A percentile compares a stretch with the other conserved stretches of the same genome.
Conservation (phyloP, 2,113 vertebrate genomes). For the Notarius lentiginosus region DNA sequence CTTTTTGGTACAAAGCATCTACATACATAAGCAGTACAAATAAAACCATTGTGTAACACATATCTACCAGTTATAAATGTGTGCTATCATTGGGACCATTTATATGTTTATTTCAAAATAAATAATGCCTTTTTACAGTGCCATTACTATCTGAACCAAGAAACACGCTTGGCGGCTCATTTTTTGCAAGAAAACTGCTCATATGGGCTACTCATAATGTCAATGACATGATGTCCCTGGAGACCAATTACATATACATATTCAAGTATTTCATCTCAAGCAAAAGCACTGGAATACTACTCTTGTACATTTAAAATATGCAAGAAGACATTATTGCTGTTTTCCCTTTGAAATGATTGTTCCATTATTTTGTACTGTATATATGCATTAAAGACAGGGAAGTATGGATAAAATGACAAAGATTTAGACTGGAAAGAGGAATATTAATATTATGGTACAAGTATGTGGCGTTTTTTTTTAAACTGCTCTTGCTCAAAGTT, state of each 20-base stretch:
- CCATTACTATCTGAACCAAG: conserved; percentile 65
- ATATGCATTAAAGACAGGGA: conserved; percentile 48
- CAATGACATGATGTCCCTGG: conserved; percentile 65
- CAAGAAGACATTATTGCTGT: conserved; percentile 60
- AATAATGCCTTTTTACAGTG: conserved; percentile 74
- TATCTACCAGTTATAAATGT: conserved; percentile 66
- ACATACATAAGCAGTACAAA: conserved; percentile 72
- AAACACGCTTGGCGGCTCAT: conserved; percentile 79
- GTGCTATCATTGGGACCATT: conserved; percentile 67
- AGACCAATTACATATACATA: conserved; percentile 57
- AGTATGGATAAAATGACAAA: conserved; percentile 42
- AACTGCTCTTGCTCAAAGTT: conserved; percentile 48
- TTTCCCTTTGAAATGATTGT: conserved; percentile 55
- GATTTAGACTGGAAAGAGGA: conserved; percentile 52
- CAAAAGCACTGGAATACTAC: conserved; percentile 65
- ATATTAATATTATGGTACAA: conserved; percentile 59
- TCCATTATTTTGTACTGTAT: conserved; percentile 51
- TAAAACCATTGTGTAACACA: conserved; percentile 71
- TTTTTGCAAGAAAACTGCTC: conserved; percentile 74
- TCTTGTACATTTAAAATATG: conserved; percentile 69
- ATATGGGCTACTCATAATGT: conserved; percentile 58
- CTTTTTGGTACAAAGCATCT: conserved; percentile 77
- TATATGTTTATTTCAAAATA: conserved; percentile 76
- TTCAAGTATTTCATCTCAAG: conserved; percentile 66
- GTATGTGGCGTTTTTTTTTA: conserved; percentile 37